Evolutionary conservation across 2,797 vertebrate species (phyloP).

Genomic region (Limnodromus scolopaceus): DNA sequence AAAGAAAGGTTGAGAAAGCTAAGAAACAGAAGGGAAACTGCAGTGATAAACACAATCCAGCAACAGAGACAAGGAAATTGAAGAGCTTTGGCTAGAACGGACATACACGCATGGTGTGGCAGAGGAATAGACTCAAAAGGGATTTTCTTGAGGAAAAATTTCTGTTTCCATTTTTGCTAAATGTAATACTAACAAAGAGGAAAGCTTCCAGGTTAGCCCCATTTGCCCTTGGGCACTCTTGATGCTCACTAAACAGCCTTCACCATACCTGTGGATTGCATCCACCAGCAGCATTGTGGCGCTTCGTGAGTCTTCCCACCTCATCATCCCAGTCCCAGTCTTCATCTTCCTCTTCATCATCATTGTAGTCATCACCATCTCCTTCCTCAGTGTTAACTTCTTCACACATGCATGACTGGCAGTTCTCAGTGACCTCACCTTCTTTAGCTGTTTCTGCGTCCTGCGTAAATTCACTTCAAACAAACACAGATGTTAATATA

Average conservation of each 20-base stretch:
- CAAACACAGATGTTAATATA: neutral
- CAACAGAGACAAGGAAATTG: neutral
- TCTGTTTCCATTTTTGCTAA: neutral
- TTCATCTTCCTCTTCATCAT: constrained; percentile 74
- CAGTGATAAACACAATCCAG: neutral
- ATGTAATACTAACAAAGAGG: neutral
- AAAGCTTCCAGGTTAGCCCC: neutral
- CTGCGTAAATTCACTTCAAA: constrained; percentile 55
- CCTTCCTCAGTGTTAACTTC: constrained; percentile 52
- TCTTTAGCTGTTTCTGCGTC: neutral
- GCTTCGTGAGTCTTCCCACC: constrained; percentile 79
- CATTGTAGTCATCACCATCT: constrained; percentile 49
- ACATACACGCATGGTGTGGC: accelerated
- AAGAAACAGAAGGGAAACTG: neutral
- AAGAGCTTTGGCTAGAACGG: neutral
- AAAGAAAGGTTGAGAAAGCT: neutral
- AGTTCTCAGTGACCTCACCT: constrained; percentile 3
- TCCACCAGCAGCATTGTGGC: constrained; percentile 68
- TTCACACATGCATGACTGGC: neutral
- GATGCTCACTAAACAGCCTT: neutral
- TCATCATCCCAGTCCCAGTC: constrained; percentile 86
- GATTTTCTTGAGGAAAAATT: neutral
- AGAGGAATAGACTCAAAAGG: neutral
- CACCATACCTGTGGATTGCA: constrained; percentile 83
- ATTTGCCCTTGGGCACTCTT: neutral